These are phyloP conservation scores for Chondrosia reniformis DNA, from an alignment of 37 sponge, comb jelly and placozoan species.

Conservation along the genomic window DNA sequence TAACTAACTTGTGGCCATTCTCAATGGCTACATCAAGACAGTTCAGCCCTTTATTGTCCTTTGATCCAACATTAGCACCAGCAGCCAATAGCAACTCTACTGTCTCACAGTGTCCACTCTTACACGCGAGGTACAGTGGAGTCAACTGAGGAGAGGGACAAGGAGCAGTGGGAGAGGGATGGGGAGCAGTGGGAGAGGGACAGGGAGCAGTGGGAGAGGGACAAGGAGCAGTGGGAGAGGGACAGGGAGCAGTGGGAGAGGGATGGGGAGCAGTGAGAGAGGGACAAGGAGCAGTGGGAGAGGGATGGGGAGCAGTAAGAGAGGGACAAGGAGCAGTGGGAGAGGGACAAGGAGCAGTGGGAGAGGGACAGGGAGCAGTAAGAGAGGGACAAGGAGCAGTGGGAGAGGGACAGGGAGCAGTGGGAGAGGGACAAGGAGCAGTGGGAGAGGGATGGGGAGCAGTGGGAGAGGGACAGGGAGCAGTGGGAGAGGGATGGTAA, in stretches of 20 bases:
- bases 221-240: not conserved
- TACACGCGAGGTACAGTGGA: conserved; percentile 83
- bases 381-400: too few relatives aligned
- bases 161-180: not conserved
- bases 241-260: not conserved
- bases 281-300: not conserved
- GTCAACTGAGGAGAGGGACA: conserved; percentile 40
- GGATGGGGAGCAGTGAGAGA: too few relatives aligned
- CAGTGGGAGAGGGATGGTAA: not conserved
- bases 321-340: too few relatives aligned
- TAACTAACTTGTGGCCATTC: conserved; percentile 67
- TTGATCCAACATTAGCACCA: conserved; percentile 51
- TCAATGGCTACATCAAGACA: conserved; percentile 87
- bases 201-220: too few relatives aligned
- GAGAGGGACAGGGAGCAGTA: not conserved
- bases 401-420: not conserved
- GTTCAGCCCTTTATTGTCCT: conserved; percentile 35
- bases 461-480: not conserved
- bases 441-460: not conserved
- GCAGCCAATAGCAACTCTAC: conserved; percentile 56
- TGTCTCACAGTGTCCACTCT: conserved; percentile 50
- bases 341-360: too few relatives aligned
- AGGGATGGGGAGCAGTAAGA: not conserved
- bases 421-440: too few relatives aligned
- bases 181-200: too few relatives aligned